A percentile compares a stretch with the other conserved stretches of the same genome.
phyloP scores from a whole-genome alignment of 2,797 vertebrate genomes.

The Leptoclinus maculatus region DNA sequence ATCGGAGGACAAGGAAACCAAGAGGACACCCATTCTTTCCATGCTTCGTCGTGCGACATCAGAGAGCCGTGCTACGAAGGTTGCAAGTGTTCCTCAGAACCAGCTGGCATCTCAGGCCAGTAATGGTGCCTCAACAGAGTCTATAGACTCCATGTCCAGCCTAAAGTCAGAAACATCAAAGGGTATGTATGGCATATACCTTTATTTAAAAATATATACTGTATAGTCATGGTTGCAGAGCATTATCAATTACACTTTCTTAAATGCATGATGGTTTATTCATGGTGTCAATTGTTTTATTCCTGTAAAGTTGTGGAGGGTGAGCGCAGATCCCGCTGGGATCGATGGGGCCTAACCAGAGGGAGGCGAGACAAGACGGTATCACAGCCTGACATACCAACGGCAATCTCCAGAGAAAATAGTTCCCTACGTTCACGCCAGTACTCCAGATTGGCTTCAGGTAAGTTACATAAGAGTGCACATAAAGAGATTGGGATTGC shows the following conservation, averaged over 20 bases:
- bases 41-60: constrained; percentile 91
- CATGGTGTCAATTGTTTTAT: not conserved
- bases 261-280: constrained; percentile 3
- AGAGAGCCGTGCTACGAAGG: constrained; percentile 89
- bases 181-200: constrained; percentile 1
- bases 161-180: constrained; percentile 84
- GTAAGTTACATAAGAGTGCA: constrained; percentile 73
- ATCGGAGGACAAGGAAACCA: constrained; percentile 80
- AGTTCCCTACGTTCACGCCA: constrained; percentile 82
- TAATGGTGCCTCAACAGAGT: constrained; percentile 90
- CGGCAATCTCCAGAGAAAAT: constrained; percentile 88
- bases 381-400: constrained; percentile 93
- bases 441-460: constrained; percentile 90
- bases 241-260: constrained; percentile 10
- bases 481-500: not conserved
- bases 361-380: constrained; percentile 89
- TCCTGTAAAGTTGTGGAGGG: constrained; percentile 71
- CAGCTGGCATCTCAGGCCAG: constrained; percentile 85
- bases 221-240: not conserved
- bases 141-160: constrained; percentile 92
- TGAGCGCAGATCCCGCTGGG: constrained; percentile 91
- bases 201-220: not conserved
- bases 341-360: constrained; percentile 93
- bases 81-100: constrained; percentile 86
- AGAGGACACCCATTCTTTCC: constrained; percentile 89